Conservation (phyloP, 1,140 invertebrate genomes). For the Bactericera cockerelli region DNA sequence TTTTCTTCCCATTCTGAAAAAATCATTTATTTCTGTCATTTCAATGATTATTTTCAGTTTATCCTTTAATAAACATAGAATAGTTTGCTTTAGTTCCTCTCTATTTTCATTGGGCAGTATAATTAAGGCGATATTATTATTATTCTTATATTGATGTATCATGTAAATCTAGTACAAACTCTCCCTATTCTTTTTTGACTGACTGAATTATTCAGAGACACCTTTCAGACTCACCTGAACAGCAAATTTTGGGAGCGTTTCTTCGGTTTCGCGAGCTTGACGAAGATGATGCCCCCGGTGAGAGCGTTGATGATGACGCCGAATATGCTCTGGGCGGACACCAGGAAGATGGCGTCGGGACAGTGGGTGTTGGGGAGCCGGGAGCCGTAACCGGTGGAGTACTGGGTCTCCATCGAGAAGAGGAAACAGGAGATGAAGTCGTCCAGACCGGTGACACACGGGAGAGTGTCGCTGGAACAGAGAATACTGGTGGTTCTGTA, state of each 20-base stretch:
- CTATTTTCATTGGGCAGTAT: too few relatives aligned
- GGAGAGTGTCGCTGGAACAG: background rate
- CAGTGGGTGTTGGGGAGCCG: conserved; percentile 49
- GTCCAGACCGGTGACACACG: conserved; percentile 38
- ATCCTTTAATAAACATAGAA: too few relatives aligned
- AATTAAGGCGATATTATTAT: too few relatives aligned
- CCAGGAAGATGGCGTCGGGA: conserved; percentile 46
- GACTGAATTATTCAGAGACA: too few relatives aligned
- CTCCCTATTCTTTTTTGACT: too few relatives aligned
- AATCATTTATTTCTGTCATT: too few relatives aligned
- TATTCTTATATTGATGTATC: too few relatives aligned
- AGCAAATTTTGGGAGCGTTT: conserved; percentile 48
- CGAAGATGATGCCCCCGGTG: conserved; percentile 43
- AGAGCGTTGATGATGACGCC: conserved; percentile 41
- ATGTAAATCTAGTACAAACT: too few relatives aligned
- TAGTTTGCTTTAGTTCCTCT: too few relatives aligned
- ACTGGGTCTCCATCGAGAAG: conserved; percentile 46
- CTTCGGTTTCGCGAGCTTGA: conserved; percentile 49
- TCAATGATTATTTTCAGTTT: too few relatives aligned
- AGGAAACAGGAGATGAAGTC: conserved; percentile 42
- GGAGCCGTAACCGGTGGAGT: conserved; percentile 41
- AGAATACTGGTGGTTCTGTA: too few relatives aligned
- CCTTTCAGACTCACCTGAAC: conserved; percentile 40
- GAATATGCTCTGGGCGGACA: conserved; percentile 52
- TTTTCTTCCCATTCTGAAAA: too few relatives aligned